Base-by-base conservation (phyloP, 1,140 invertebrate species). In the Musca vetustissima region DNA sequence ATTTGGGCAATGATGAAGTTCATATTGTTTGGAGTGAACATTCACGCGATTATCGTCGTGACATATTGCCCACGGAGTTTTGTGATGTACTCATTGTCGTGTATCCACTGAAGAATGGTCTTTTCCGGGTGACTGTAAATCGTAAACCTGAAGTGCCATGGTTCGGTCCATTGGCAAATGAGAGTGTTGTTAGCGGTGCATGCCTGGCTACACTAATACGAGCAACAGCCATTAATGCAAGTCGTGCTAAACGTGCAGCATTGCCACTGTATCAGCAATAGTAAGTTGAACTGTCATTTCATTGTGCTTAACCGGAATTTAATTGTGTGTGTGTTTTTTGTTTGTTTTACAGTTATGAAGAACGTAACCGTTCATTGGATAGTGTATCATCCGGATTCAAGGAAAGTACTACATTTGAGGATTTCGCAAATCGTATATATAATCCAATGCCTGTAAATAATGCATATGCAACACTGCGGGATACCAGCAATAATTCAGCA, bases 1-100 rank as follows among this genome's bases (percentile, higher is more conserved):
- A 98, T 87, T 85, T 99, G 64, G 97, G 97, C 50, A 99, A 99
- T 84, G 98, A 99, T 85, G 98, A 99, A 85, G 95, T 99, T 43
- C 97, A 99, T 79, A 97, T 99, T 70, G 96, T 99, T 15, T 99
- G 98, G 98, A 98, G 96, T 21, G 98, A 99, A 82, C 96, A 99
- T 83, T 89, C 87, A 81, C 87, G 96, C 65, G 95, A 98, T 78
- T 99, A 99, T 86, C 89, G 97, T 68, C 87, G 97, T 48, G 96
- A 97, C 75, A 98, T 98, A 70, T 93, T 99, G 81, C 96, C 98
- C 22, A 99, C 98, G 15, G 96, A 99, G 85, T 99, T 99, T 86
- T 98, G 97, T 82, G 98, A 99, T 86, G 94, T 99, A 59, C 87
- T 99, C 8, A 98, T 99, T 79, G 94, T 95, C 11, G 94, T 99